These are phyloP conservation scores for Ondatra zibethicus DNA, from an alignment of 2,113 vertebrate species.

Conservation along the genomic window DNA sequence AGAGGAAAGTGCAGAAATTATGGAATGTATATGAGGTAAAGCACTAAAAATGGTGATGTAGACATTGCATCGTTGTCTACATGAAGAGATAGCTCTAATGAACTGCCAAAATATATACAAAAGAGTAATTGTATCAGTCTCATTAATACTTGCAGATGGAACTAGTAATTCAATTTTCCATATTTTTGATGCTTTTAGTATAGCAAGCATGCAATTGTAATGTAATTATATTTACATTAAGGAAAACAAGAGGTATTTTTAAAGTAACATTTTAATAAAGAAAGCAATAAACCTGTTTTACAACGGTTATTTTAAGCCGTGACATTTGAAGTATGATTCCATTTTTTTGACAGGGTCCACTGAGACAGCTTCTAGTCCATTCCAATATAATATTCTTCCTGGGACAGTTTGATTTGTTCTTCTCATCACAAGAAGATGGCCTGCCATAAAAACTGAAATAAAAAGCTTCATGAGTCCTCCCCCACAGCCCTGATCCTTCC, in stretches of 20 bases:
- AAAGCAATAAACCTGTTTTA: neutral
- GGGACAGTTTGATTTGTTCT: conserved; percentile 43
- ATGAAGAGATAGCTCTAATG: neutral
- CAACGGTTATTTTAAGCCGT: neutral
- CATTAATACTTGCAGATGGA: neutral
- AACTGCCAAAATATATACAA: neutral
- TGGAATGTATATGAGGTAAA: neutral
- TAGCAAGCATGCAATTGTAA: neutral
- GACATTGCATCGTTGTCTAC: neutral
- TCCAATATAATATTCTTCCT: neutral
- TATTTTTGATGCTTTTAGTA: conserved; percentile 8
- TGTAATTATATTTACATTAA: conserved; percentile 19
- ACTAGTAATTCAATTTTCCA: neutral
- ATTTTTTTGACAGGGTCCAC: neutral
- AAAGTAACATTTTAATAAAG: neutral
- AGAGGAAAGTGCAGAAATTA: neutral
- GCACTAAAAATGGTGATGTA: neutral
- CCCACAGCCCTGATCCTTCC: neutral
- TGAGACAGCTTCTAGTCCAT: neutral
- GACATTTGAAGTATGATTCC: neutral
- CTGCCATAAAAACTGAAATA: conserved; percentile 38
- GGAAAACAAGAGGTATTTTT: conserved; percentile 8
- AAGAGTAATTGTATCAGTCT: neutral
- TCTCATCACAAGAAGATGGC: neutral
- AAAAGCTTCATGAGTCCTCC: neutral